These are phyloP conservation scores for Cryptus viduatorius DNA, from an alignment of 2,888 invertebrate species.

Conservation along the genomic window DNA sequence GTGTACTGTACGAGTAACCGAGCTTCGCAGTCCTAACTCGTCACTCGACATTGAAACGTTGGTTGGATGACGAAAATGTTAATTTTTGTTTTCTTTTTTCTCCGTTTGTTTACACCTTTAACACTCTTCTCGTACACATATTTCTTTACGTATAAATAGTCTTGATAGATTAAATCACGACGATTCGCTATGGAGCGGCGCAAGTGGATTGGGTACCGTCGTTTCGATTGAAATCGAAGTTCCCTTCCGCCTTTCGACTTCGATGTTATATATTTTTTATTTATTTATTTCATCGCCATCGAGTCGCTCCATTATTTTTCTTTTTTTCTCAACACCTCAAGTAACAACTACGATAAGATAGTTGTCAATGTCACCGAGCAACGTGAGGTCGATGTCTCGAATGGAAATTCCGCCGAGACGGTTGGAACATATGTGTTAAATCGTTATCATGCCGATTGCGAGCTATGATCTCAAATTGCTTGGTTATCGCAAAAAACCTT, in stretches of 20 bases:
- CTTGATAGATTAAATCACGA: slow-evolving; percentile 49
- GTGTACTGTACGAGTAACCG: slow-evolving; percentile 72
- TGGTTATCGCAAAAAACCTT: slow-evolving; percentile 20
- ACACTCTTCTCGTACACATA: slow-evolving; percentile 23
- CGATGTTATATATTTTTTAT: slow-evolving; percentile 45
- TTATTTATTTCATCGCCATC: slow-evolving; percentile 18
- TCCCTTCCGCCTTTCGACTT: slow-evolving; percentile 69
- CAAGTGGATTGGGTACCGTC: slow-evolving; percentile 10
- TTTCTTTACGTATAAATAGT: slow-evolving; percentile 39
- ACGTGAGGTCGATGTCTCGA: slow-evolving; percentile 46
- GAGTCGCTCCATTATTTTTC: slow-evolving; percentile 33
- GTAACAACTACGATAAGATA: slow-evolving; percentile 58
- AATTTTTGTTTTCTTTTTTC: background rate
- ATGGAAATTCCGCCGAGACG: background rate
- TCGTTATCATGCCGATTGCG: background rate
- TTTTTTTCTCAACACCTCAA: slow-evolving; percentile 33
- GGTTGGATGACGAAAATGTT: slow-evolving; percentile 26
- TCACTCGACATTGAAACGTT: slow-evolving; percentile 31
- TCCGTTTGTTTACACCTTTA: background rate
- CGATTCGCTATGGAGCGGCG: slow-evolving; percentile 53
- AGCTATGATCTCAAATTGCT: slow-evolving; percentile 37
- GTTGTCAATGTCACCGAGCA: slow-evolving; percentile 55
- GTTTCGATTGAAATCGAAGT: slow-evolving; percentile 56
- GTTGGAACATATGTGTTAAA: slow-evolving; percentile 5
- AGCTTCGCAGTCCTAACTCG: slow-evolving; percentile 12